These are phyloP conservation scores for Trididemnum clinides DNA, from an alignment of 23 tunicate species.

Conservation along the genomic window DNA sequence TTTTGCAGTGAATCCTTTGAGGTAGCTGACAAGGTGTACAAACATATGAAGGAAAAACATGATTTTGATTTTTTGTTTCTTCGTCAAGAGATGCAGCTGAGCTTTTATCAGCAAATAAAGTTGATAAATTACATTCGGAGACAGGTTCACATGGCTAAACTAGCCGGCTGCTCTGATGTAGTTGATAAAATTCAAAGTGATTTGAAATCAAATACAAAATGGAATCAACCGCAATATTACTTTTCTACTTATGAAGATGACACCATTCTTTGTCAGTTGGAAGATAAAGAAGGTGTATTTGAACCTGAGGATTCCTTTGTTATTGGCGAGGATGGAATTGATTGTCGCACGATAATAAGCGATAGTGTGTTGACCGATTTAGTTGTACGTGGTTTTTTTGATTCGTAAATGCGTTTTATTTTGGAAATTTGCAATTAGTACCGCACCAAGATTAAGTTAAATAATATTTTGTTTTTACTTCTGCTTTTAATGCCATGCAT, in stretches of 20 bases:
- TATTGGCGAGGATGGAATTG: slow-evolving; percentile 89
- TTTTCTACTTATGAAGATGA: slow-evolving; percentile 96
- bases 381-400: slow-evolving; percentile 73
- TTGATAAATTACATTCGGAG: slow-evolving; percentile 87
- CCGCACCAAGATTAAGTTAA: no score
- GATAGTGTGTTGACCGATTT: slow-evolving; percentile 83
- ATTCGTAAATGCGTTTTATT: background rate
- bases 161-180: background rate
- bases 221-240: slow-evolving; percentile 99
- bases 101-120: slow-evolving; percentile 92
- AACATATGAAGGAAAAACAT: slow-evolving; percentile 75
- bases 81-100: slow-evolving; percentile 73
- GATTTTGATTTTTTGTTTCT: slow-evolving; percentile 66
- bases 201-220: slow-evolving; percentile 50
- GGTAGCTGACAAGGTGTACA: slow-evolving; percentile 47
- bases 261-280: slow-evolving; percentile 71
- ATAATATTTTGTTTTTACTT: no score
- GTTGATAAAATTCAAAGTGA: slow-evolving; percentile 23
- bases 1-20: slow-evolving; percentile 63
- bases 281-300: slow-evolving; percentile 81
- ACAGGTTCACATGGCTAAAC: slow-evolving; percentile 30
- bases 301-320: slow-evolving; percentile 92
- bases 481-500: no score
- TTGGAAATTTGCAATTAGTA: background rate
- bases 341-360: slow-evolving; percentile 64